Evolutionary conservation across 2,888 invertebrate genomes (phyloP).

Genomic region (Pantelozetes paolii): DNA sequence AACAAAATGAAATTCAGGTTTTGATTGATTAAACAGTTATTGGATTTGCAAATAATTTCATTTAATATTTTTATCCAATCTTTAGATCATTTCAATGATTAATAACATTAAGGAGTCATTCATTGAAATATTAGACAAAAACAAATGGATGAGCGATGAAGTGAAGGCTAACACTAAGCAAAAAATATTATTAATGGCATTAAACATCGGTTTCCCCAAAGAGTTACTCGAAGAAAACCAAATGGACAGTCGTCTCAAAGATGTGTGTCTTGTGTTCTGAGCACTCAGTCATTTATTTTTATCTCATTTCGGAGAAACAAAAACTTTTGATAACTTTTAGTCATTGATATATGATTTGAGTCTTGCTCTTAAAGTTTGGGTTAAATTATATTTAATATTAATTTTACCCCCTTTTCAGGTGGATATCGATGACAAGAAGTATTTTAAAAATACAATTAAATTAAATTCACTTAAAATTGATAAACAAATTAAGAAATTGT

Average conservation of each 20-base stretch:
- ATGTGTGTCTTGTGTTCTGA: neutral
- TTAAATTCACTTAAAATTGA: neutral
- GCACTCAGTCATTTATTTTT: neutral
- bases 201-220: conserved; percentile 14
- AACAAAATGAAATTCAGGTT: conserved; percentile 4
- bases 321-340: neutral
- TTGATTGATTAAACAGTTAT: neutral
- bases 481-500: neutral
- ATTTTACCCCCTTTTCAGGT: too few relatives aligned
- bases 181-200: conserved; percentile 21
- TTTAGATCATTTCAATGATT: conserved; percentile 21
- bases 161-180: neutral
- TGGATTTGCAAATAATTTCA: neutral
- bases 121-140: conserved; percentile 3
- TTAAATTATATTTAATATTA: neutral
- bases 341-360: neutral
- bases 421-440: neutral
- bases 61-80: neutral
- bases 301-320: neutral
- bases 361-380: neutral
- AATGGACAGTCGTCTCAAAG: neutral
- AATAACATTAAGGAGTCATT: conserved; percentile 23
- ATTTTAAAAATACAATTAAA: neutral
- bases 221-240: neutral
- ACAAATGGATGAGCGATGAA: conserved; percentile 28